Evolutionary conservation across 2,797 vertebrate species (phyloP), one percentile per base, ranked within the genome.

Genomic region (Enteromius afrohamiltoni): DNA sequence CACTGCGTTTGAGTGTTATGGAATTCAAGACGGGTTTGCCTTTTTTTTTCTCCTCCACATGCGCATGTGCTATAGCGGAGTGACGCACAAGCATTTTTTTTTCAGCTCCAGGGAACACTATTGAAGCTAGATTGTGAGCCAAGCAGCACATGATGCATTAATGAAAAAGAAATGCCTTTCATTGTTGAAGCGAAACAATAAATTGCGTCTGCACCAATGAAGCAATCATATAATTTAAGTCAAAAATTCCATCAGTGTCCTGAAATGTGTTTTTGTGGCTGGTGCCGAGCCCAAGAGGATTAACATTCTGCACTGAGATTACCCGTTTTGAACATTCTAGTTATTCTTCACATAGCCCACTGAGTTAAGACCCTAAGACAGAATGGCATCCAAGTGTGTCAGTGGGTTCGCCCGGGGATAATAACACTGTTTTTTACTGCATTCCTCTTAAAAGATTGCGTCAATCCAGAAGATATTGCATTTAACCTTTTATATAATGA

Each of bases 281-380:
- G 83, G 85, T 87, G 85, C 77, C 82, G 86, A 84, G 65, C 85
- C 91, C 89, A 87, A 87, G 84, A 85, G 90, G 88, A 93, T 94
- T 91, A 92, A 92, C 92, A 88, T 93, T 92, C 86, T 85, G 71
- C 86, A 86, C 74, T 79, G 85, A 85, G 86, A 91, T 87, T 92
- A 86, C 78, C 29, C 81, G 86, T 85, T 83, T 67, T 83, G 89
- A 91, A 91, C 91, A 93, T 93, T 93, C 90, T 90, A 88, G 86
- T 87, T 84, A 93, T 93, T 92, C 88, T 87, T 94, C 83, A 88
- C 93, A 92, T 91, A 90, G 85, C 80, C 80, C 69, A 68, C 79
- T 42, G 85, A 79, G 47, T 67, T 77, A 14, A 40, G 58, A 85
- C 87, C 74, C 88, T 87, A 83, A 89, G 80, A 88, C 85, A 86